Conservation (phyloP, 2,113 vertebrate species). For the Protobothrops mucrosquamatus region DNA sequence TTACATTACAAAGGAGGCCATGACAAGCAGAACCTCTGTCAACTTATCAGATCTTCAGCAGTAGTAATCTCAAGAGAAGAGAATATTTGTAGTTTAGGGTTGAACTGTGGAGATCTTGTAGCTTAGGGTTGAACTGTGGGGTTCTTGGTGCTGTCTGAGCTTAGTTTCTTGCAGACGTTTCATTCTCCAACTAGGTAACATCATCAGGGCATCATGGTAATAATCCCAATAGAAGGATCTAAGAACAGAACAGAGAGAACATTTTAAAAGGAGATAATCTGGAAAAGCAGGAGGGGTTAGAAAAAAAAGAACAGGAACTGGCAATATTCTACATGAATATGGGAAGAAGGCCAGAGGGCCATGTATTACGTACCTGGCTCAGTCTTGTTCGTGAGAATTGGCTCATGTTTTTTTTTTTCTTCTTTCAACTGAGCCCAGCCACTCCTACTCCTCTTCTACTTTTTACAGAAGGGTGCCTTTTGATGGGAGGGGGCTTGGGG, state of each 20-base stretch:
- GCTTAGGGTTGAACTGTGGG: not conserved
- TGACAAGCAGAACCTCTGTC: not conserved
- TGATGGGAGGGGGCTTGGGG: not conserved
- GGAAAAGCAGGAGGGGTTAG: not conserved
- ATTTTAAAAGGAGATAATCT: not conserved
- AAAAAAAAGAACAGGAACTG: not conserved
- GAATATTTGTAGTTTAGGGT: not conserved
- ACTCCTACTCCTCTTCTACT: not conserved
- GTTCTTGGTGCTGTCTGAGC: not conserved
- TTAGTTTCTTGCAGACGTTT: not conserved
- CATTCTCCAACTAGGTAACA: not conserved
- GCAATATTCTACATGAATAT: not conserved
- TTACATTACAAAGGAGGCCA: not conserved
- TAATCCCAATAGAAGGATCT: not conserved
- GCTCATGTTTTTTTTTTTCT: not conserved
- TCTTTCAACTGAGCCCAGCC: not conserved
- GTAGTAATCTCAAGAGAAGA: not conserved
- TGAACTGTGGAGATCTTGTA: not conserved
- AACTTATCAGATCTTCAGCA: not conserved
- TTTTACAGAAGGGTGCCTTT: not conserved
- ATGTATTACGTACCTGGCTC: not conserved
- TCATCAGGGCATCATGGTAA: not conserved
- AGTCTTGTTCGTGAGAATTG: not conserved
- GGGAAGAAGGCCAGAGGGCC: not conserved
- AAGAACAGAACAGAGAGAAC: not conserved